Base-by-base conservation (phyloP, 2,888 invertebrate genomes). In the Cryptus viduatorius region DNA sequence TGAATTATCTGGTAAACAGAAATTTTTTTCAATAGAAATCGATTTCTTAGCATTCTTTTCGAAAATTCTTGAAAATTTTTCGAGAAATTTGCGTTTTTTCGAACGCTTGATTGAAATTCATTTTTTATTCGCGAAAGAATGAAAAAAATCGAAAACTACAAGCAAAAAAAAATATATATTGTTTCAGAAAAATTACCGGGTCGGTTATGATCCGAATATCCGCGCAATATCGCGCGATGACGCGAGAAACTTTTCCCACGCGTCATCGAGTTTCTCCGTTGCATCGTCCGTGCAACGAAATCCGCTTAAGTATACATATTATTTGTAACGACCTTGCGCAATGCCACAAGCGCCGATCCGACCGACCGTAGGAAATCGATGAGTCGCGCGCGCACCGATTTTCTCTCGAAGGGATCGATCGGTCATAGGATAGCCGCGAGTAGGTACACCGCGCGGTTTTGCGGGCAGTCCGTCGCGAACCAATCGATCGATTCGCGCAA, bases 261-360 rank as follows among this genome's bases (percentile, higher is more conserved):
- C 79, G 79, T 83, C 79, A 83, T 80, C 67, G 48, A 48, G 37
- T 8, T 1, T 19, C 48, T 79, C 50, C 59, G 29, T 56, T 79
- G 61, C 37, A 44, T 59, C 46, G 53, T 56, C 48, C 44, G 19
- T 42, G 67, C 61, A 29, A 73, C 44, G 8, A 24, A 29, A n/a
- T 42, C 16, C 10, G 65, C 16, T 71, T 48, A 50, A 31, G 10
- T 12, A 46, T 56, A 19, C 42, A 48, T 44, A 16, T 76, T 59
- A 72, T 46, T 65, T 37, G 75, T 65, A 56, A 10, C 61, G 83
- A 76, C 83, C 71, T 83, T 83, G 79, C 10, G 53, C 56, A 59
- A 71, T 79, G 68, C 46, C 75, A 59, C 44, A 53, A 68, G n/a
- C 50, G 14, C 7, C 12, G 46, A 42, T 31, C 19, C 68, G 19